Percentiles rank a stretch among this genome's conserved stretches.
phyloP scores from a whole-genome alignment of 2,888 invertebrate genomes.

The Acleris laterana region DNA sequence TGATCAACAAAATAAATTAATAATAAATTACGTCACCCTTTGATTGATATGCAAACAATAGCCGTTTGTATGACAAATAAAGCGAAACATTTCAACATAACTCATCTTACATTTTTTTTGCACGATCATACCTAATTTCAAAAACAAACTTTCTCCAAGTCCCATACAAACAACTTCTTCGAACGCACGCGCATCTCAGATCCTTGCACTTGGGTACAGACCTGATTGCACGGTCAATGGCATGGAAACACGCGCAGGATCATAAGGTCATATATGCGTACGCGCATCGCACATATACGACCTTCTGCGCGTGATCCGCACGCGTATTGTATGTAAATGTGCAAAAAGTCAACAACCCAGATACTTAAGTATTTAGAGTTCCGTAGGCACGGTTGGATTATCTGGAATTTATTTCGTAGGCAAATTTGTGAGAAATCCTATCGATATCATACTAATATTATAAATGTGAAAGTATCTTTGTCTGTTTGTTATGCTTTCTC shows the following conservation, averaged over 20 bases:
- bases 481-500: too few species aligned
- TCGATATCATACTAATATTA: too few species aligned
- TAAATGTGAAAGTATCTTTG: too few species aligned
- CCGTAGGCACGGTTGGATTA: not conserved
- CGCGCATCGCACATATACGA: constrained; percentile 8
- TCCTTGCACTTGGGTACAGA: constrained; percentile 37
- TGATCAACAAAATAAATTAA: too few species aligned
- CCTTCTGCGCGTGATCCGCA: not conserved
- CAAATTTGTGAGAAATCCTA: not conserved
- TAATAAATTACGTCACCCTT: too few species aligned
- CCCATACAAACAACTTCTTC: constrained; percentile 5
- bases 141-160: not conserved
- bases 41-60: too few species aligned
- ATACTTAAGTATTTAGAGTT: constrained; percentile 32
- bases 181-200: constrained; percentile 7
- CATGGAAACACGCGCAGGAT: constrained; percentile 12
- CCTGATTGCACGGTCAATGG: constrained; percentile 34
- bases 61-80: too few species aligned
- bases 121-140: not conserved
- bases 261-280: constrained; percentile 11
- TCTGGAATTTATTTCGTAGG: not conserved
- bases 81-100: too few species aligned
- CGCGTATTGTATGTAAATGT: constrained; percentile 56
- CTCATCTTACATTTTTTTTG: not conserved
- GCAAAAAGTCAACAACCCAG: constrained; percentile 40